Evolutionary conservation across 2,888 invertebrate genomes (phyloP).

Genomic region (Mesorhabditis sp.): DNA sequence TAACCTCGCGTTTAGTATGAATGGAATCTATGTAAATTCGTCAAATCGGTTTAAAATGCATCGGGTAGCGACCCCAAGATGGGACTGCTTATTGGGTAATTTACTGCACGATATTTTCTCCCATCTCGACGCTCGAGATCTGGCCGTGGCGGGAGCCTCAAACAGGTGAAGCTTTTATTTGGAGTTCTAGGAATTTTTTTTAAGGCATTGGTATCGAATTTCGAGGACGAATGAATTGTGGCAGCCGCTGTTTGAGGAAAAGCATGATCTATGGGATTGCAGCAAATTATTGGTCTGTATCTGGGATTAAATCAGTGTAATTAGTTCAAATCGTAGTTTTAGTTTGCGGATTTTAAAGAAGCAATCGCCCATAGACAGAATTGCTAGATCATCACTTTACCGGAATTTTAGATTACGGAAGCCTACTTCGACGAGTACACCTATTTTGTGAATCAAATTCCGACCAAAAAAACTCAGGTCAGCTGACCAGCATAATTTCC

Average conservation of each 20-base stretch:
- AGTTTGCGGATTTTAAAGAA: too few relatives aligned
- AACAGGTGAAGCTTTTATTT: neutral
- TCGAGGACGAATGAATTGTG: neutral
- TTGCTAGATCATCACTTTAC: too few relatives aligned
- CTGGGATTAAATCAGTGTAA: neutral
- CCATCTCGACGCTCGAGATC: neutral
- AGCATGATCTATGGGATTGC: neutral
- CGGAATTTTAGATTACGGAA: neutral
- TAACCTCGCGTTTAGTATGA: too few relatives aligned
- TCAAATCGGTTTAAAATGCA: too few relatives aligned
- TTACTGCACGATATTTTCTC: neutral
- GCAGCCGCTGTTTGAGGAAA: neutral
- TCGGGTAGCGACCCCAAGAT: neutral
- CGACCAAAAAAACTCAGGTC: neutral
- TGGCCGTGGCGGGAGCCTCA: neutral
- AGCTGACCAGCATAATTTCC: neutral
- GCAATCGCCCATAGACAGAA: too few relatives aligned
- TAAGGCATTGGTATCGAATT: neutral
- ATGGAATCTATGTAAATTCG: too few relatives aligned
- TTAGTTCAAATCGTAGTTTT: neutral
- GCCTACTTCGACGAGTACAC: neutral
- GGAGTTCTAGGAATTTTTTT: neutral
- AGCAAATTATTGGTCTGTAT: too few relatives aligned
- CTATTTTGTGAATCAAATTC: neutral
- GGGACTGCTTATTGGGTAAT: neutral